Evolutionary conservation across 1,140 invertebrate species (phyloP), one percentile per base, ranked within the genome.

Genomic region (Lepidurus couesii): DNA sequence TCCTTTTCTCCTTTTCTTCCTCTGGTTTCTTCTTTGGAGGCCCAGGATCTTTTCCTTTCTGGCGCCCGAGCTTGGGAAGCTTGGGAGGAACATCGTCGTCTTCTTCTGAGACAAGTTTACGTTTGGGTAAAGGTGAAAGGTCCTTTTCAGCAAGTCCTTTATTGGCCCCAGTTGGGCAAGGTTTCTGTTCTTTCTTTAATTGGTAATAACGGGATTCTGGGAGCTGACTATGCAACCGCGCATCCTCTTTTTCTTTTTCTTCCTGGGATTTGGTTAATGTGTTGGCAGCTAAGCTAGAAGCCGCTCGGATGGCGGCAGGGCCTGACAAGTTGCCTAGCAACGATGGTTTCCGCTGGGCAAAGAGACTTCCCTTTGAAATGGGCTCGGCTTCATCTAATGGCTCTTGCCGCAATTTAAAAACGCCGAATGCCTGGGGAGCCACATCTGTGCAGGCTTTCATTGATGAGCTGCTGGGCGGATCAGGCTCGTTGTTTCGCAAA

Each of bases 401-500:
- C 26, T 74, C 77, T 77, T 76, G 78, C 42, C 74, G 79, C 44
- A 80, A 44, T 42, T 45, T 65, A 43, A 80, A 80, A 21, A 34
- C 79, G 45, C 79, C 79, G 5, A 80, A 53, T 34, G 34, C 42
- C 43, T 79, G 43, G 73, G 16, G 53, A 65, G 34, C 13, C 74
- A 9, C 74, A 75, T n/a, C 34, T 75, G 43, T 24, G 34, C n/a
- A 42, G 74, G 34, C 21, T 77, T 42, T 53, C 26, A 44, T 10
- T 13, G 44, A 13, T 6, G 76, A 13, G 76, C 44, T 77, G 74
- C 75, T 81, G 73, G 86, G 84, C 42, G 85, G 84, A 42, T 88
- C 86, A 82, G 89, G 53, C 16, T 65, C 53, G 53, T 65, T 65
- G 53, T 65, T 65, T 65, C 53, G 89, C 10, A 94, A 85, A 81